Evolutionary conservation across 2,888 invertebrate species (phyloP).

Genomic region (Tricholauxania praeusta): DNA sequence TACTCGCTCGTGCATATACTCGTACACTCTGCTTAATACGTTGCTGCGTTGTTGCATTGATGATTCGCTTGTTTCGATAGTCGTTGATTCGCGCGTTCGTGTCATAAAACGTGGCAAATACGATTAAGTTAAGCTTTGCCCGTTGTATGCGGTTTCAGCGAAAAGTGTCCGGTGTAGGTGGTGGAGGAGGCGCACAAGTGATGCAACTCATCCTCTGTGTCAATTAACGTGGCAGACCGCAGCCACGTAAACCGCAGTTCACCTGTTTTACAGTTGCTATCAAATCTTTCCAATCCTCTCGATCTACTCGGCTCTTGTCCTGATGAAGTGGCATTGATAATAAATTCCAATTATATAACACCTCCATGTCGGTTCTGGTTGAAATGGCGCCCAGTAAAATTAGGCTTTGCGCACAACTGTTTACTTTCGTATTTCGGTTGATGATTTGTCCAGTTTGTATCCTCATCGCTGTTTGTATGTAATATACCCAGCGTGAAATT

Average conservation of each 20-base stretch:
- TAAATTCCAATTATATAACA: slow-evolving; percentile 33
- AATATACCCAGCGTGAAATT: too few species aligned
- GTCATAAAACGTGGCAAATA: slow-evolving; percentile 25
- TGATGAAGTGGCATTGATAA: slow-evolving; percentile 28
- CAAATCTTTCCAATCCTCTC: neutral
- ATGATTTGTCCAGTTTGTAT: too few species aligned
- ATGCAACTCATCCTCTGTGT: too few species aligned
- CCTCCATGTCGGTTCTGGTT: slow-evolving; percentile 12
- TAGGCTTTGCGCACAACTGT: neutral
- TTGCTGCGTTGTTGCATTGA: too few species aligned
- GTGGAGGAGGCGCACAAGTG: neutral
- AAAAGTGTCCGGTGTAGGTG: too few species aligned
- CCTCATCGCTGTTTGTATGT: too few species aligned
- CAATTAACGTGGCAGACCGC: slow-evolving; percentile 23
- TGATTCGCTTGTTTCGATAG: too few species aligned
- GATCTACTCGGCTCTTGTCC: neutral
- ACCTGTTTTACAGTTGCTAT: slow-evolving; percentile 6
- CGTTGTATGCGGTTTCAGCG: neutral
- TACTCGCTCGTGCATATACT: too few species aligned
- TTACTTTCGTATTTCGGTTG: too few species aligned
- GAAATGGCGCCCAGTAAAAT: slow-evolving; percentile 10
- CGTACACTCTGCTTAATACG: too few species aligned
- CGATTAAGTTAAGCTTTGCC: slow-evolving; percentile 13
- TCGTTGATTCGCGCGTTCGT: slow-evolving; percentile 16
- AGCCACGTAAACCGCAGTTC: slow-evolving; percentile 21